Evolutionary conservation across 2,888 invertebrate species (phyloP).

Genomic region (Campoplex nolae): DNA sequence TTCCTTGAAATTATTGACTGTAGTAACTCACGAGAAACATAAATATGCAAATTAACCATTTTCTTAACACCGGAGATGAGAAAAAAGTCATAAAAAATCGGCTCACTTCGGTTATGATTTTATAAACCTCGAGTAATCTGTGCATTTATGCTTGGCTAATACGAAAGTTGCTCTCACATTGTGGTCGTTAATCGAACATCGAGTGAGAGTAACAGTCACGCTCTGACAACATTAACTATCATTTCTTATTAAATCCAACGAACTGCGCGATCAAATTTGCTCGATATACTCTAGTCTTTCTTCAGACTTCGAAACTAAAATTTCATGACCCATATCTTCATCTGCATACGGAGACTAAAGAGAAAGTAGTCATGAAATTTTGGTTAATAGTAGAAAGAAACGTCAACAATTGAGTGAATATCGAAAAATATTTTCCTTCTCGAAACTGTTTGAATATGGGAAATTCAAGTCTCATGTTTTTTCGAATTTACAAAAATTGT

Average conservation of each 20-base stretch:
- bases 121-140: neutral
- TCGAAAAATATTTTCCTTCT: neutral
- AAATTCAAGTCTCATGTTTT: neutral
- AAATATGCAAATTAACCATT: neutral
- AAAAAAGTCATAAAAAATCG: neutral
- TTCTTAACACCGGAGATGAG: neutral
- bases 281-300: neutral
- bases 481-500: neutral
- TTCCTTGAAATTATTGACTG: neutral
- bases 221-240: neutral
- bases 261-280: neutral
- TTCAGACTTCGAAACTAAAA: neutral
- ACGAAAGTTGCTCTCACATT: neutral
- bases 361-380: neutral
- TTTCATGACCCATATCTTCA: neutral
- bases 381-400: neutral
- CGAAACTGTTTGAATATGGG: neutral
- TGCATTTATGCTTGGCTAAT: neutral
- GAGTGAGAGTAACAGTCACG: conserved; percentile 13
- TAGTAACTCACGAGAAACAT: neutral
- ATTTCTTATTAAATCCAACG: neutral
- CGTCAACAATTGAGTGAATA: neutral
- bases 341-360: neutral
- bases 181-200: neutral
- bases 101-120: neutral